Conservation (phyloP, 2,888 invertebrate genomes). For the Lutraria lutraria region DNA sequence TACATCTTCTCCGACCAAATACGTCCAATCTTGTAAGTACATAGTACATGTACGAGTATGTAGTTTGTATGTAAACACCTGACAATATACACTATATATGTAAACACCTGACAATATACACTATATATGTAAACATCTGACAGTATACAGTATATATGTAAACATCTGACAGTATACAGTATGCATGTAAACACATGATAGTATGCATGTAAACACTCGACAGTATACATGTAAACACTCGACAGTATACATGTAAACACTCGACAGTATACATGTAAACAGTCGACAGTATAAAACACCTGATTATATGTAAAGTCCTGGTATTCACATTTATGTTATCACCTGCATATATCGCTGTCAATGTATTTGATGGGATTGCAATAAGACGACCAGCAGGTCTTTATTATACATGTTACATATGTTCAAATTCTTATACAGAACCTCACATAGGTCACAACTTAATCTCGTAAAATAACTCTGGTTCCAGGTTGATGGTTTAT, state of each 20-base stretch:
- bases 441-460: too few relatives aligned
- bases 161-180: neutral
- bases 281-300: too few relatives aligned
- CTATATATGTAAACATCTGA: neutral
- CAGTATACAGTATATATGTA: neutral
- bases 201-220: neutral
- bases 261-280: neutral
- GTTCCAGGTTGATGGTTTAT: too few relatives aligned
- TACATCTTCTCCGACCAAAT: neutral
- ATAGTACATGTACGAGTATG: neutral
- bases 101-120: neutral
- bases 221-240: neutral
- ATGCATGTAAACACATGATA: neutral
- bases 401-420: too few relatives aligned
- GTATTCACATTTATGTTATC: too few relatives aligned
- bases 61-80: neutral
- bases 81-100: neutral
- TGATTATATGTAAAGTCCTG: too few relatives aligned
- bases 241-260: neutral
- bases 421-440: too few relatives aligned
- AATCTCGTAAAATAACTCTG: too few relatives aligned
- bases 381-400: too few relatives aligned
- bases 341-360: too few relatives aligned
- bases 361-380: too few relatives aligned
- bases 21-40: neutral